phyloP scores from a whole-genome alignment of 2,113 vertebrate species.

The Pseudonaja textilis region DNA sequence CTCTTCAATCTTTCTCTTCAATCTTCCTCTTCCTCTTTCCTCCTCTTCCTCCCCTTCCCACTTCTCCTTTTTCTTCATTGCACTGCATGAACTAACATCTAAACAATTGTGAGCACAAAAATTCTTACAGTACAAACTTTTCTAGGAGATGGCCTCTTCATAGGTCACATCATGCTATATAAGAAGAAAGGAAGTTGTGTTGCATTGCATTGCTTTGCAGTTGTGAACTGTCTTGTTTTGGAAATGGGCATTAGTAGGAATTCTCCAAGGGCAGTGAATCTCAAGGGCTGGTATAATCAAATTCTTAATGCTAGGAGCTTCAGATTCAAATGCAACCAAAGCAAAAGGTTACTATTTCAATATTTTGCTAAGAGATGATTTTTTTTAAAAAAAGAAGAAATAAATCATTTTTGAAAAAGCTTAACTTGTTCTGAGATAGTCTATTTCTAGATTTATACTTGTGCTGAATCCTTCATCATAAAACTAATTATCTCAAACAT shows the following conservation, averaged over 20 bases:
- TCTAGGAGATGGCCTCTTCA: background rate
- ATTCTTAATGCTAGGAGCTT: background rate
- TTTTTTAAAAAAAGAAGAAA: background rate
- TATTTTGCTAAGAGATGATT: background rate
- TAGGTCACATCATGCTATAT: background rate
- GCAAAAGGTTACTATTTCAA: background rate
- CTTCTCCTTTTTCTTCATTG: background rate
- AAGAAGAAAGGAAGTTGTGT: background rate
- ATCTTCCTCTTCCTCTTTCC: too few species aligned
- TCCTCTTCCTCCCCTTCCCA: too few species aligned
- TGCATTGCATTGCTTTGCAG: background rate
- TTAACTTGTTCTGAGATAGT: background rate
- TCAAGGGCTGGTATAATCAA: background rate
- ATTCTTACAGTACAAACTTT: background rate
- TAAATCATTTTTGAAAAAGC: background rate
- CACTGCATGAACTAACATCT: conserved; percentile 5
- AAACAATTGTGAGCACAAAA: conserved; percentile 18
- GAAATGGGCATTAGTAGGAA: background rate
- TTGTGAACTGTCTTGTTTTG: background rate
- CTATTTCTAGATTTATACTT: background rate
- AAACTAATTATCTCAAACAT: background rate
- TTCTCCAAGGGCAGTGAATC: background rate
- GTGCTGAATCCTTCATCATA: background rate
- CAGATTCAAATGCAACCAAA: background rate
- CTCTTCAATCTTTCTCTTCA: too few species aligned